Evolutionary conservation across 1,140 invertebrate species (phyloP).

Genomic region (Drosophila bifasciata): DNA sequence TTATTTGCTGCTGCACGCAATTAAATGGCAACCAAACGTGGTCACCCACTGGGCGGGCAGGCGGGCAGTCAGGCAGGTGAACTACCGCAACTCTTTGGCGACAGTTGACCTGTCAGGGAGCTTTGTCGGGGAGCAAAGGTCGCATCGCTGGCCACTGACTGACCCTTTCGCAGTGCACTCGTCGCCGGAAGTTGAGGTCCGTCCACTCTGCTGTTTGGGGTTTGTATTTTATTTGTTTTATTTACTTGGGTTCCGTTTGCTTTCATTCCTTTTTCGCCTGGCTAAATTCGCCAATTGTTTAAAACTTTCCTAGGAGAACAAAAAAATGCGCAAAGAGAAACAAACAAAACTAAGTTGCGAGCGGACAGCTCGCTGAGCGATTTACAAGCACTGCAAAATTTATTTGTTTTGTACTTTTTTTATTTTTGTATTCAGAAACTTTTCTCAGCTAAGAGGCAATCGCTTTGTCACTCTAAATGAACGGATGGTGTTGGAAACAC

Average conservation of each 20-base stretch:
- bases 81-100: slow-evolving; percentile 44
- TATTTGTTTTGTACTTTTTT: slow-evolving; percentile 18
- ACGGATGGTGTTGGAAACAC: slow-evolving; percentile 45
- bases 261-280: slow-evolving; percentile 5
- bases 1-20: slow-evolving; percentile 49
- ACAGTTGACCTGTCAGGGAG: slow-evolving; percentile 45
- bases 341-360: slow-evolving; percentile 48
- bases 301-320: slow-evolving; percentile 42
- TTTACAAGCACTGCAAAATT: slow-evolving; percentile 43
- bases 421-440: slow-evolving; percentile 13
- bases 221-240: slow-evolving; percentile 20
- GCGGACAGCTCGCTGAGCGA: slow-evolving; percentile 38
- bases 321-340: slow-evolving; percentile 13
- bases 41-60: slow-evolving; percentile 12
- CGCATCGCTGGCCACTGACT: slow-evolving; percentile 22
- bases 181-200: slow-evolving; percentile 61
- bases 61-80: background rate
- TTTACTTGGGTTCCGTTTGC: background rate
- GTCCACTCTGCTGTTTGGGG: slow-evolving; percentile 48
- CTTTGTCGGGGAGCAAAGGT: slow-evolving; percentile 58
- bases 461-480: slow-evolving; percentile 62
- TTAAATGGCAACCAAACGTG: slow-evolving; percentile 47
- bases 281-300: slow-evolving; percentile 47
- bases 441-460: slow-evolving; percentile 19
- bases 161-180: slow-evolving; percentile 64